Evolutionary conservation across 2,888 invertebrate species (phyloP), one percentile per base, ranked within the genome.

Genomic region (Athripsodes cinereus): DNA sequence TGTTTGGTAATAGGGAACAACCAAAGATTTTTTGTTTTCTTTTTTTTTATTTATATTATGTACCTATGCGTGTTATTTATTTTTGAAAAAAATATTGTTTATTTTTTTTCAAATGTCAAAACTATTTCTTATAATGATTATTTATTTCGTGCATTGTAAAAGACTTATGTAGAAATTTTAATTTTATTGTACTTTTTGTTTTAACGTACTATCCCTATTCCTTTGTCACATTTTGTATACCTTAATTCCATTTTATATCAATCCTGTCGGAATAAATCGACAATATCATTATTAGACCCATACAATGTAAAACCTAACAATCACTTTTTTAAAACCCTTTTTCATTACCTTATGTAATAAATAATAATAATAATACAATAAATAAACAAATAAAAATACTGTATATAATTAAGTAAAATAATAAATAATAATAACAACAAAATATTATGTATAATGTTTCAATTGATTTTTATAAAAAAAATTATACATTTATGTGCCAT

Each of bases 1-100:
- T 65, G 82, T 85, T 85, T 85, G 86, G 85, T 86, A 83, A 40
- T 83, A 84, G 87, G 86, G 87, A 87, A 84, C 87, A 87, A 86
- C 84, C 87, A 87, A 87, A 87, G 86, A 87, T 85, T 86, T 83
- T 84, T 86, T 86, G 81, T 82, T 81, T 80, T 78, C 75, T 79
- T 77, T 16, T 2, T 80, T 80, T 80, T 72, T 74, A 80, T 79
- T 72, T 70, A 70, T 67, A 58, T 59, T 63, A 55, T 57, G 57
- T 55, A 48, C 58, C 55, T 57, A 62, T 52, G 57, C 51, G 40
- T 40, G 13, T 35, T 57, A 22, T 47, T 26, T 40, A 40, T 40
- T 40, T 8, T 3, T 13, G 40, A 13, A 40, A 40, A 8, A n/a
- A 40, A 40, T 40, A n/a, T n/a, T n/a, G n/a, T n/a, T n/a, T n/a